A percentile compares a stretch with the other conserved stretches of the same genome.
Evolutionary conservation across 2,113 vertebrate genomes (phyloP).

Genomic region (Aptenodytes patagonicus): DNA sequence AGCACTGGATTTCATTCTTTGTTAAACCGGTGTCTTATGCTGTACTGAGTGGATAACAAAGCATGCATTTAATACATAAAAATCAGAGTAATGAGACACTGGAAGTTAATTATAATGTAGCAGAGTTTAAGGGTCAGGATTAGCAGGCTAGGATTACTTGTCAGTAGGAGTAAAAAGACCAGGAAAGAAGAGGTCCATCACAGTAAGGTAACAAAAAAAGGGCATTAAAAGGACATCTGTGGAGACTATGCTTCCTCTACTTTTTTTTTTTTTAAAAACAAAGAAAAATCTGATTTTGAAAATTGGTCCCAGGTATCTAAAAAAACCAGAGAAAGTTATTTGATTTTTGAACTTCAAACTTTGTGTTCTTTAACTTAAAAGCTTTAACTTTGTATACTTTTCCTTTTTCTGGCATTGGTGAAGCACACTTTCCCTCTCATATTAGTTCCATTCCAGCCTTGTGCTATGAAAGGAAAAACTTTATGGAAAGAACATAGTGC

Average conservation of each 20-base stretch:
- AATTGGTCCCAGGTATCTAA: background rate
- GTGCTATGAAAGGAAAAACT: conserved; percentile 7
- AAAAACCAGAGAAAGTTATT: background rate
- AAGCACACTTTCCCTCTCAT: background rate
- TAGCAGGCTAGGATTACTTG: conserved; percentile 24
- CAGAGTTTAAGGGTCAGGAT: conserved; percentile 42
- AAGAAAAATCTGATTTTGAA: background rate
- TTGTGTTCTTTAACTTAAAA: background rate
- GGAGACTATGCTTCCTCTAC: background rate
- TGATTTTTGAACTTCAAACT: background rate
- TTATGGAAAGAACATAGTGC: conserved; percentile 28
- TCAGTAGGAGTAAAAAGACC: background rate
- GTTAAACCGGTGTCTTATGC: background rate
- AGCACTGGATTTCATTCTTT: conserved; percentile 22
- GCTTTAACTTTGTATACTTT: background rate
- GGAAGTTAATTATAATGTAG: conserved; percentile 44
- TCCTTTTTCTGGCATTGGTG: background rate
- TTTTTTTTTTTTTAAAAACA: background rate
- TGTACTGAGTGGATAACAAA: conserved; percentile 19
- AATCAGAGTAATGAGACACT: conserved; percentile 49
- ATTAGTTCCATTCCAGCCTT: conserved; percentile 7
- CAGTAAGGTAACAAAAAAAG: background rate
- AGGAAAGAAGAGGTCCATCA: background rate
- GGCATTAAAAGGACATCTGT: background rate
- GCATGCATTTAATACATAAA: conserved; percentile 41